phyloP scores from a whole-genome alignment of 1,140 invertebrate genomes.

The Hydropsyche tenuis region DNA sequence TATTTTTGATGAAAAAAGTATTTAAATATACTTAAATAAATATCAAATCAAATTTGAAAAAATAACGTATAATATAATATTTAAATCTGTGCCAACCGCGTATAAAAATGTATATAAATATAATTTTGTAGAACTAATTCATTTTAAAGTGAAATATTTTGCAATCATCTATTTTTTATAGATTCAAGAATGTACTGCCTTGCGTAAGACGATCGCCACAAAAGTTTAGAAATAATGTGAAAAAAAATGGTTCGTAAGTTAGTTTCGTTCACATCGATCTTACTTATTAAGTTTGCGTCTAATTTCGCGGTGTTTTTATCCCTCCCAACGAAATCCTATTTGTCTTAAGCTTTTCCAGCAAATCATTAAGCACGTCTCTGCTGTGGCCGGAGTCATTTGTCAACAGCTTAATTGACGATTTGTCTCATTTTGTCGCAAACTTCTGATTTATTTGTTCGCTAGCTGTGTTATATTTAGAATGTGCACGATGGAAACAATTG shows the following conservation, averaged over 20 bases:
- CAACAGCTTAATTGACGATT: conserved; percentile 46
- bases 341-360: conserved; percentile 28
- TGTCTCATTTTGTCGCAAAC: conserved; percentile 43
- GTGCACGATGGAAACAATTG: too few relatives aligned
- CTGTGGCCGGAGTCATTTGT: conserved; percentile 32
- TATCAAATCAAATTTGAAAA: background rate
- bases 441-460: background rate
- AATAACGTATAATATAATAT: background rate
- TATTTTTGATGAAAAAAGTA: background rate
- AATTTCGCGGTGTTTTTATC: conserved; percentile 5
- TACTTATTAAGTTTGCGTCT: conserved; percentile 33
- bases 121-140: too few relatives aligned
- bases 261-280: conserved; percentile 14
- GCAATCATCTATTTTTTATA: too few relatives aligned
- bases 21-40: background rate
- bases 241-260: background rate
- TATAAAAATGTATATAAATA: too few relatives aligned
- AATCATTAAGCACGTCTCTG: conserved; percentile 35
- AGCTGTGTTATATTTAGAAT: too few relatives aligned
- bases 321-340: conserved; percentile 30
- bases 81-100: background rate
- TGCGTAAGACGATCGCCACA: too few relatives aligned
- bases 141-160: too few relatives aligned
- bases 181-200: too few relatives aligned
- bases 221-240: background rate